These are phyloP conservation scores for Antedon mediterranea DNA, from an alignment of 53 echinoderm and acorn worm species.

Conservation along the genomic window DNA sequence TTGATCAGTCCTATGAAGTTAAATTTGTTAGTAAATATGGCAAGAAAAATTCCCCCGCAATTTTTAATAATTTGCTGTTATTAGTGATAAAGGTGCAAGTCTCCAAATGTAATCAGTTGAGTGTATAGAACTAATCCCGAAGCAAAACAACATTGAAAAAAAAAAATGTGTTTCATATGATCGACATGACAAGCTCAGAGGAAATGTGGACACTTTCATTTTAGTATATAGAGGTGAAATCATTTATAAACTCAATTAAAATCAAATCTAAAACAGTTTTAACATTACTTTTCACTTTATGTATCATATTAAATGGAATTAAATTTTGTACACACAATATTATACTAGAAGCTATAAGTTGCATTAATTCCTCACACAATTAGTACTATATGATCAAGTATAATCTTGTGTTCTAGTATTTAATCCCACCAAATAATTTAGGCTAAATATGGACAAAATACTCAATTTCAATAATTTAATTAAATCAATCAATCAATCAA, in stretches of 20 bases:
- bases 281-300: too few relatives aligned
- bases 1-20: neutral
- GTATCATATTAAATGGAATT: too few relatives aligned
- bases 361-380: too few relatives aligned
- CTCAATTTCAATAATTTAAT: too few relatives aligned
- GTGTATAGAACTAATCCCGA: neutral
- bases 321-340: too few relatives aligned
- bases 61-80: neutral
- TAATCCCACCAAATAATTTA: too few relatives aligned
- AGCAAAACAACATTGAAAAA: neutral
- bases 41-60: neutral
- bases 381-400: too few relatives aligned
- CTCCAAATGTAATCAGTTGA: neutral
- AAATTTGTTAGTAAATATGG: neutral
- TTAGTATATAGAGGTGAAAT: neutral
- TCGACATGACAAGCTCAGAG: neutral
- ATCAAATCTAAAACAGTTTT: neutral
- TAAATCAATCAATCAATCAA: too few relatives aligned
- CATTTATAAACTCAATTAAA: neutral
- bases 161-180: neutral
- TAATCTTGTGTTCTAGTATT: too few relatives aligned
- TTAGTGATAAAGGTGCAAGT: neutral
- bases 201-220: neutral
- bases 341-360: too few relatives aligned
- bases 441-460: too few relatives aligned